These are phyloP conservation scores for Ostrea denselamellosa DNA, from an alignment of 1,140 invertebrate species.

Conservation along the genomic window DNA sequence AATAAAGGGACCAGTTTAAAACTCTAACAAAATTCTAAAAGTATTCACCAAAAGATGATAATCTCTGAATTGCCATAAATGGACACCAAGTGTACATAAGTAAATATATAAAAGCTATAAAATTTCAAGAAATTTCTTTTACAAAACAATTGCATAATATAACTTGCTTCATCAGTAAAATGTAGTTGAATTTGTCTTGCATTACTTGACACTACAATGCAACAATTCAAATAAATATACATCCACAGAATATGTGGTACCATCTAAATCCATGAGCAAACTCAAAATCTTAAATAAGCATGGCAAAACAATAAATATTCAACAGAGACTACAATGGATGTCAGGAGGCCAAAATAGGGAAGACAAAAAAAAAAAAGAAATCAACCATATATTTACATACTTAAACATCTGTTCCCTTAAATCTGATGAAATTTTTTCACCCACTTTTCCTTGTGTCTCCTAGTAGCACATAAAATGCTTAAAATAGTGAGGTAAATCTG, in stretches of 20 bases:
- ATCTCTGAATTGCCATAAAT: neutral
- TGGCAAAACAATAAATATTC: neutral
- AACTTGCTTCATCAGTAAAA: neutral
- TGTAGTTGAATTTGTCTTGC: neutral
- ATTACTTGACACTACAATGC: neutral
- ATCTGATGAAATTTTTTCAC: too few relatives aligned
- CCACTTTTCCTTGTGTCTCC: too few relatives aligned
- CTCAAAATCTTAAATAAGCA: neutral
- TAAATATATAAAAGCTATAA: neutral
- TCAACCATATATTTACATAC: too few relatives aligned
- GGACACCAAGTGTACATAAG: neutral
- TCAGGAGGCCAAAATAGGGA: neutral
- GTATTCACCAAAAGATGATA: neutral
- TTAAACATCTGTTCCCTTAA: too few relatives aligned
- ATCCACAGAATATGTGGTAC: neutral
- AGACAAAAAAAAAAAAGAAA: too few relatives aligned
- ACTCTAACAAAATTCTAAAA: neutral
- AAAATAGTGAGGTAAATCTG: too few relatives aligned
- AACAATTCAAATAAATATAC: neutral
- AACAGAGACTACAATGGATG: neutral
- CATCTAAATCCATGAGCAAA: neutral
- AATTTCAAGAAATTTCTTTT: neutral
- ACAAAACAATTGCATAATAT: neutral
- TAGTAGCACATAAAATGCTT: too few relatives aligned
- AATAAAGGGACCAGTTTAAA: neutral